Evolutionary conservation across 2,888 invertebrate species (phyloP).

Genomic region (Acanthopleura granulata): DNA sequence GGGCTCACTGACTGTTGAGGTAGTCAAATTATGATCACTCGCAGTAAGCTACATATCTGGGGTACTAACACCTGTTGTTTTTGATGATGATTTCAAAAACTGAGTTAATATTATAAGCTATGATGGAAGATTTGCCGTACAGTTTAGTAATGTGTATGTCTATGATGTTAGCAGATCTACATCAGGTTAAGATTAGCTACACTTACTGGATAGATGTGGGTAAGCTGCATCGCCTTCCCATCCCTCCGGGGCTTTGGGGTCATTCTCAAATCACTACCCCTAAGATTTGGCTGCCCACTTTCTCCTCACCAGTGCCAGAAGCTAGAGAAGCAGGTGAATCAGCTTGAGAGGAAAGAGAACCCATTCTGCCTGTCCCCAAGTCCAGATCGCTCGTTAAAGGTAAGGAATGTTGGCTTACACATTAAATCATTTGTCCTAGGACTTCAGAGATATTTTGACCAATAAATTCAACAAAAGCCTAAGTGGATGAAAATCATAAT

Average conservation of each 20-base stretch:
- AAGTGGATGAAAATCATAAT: too few relatives aligned
- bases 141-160: background rate
- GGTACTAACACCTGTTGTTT: too few relatives aligned
- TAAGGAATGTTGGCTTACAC: background rate
- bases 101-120: too few relatives aligned
- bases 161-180: background rate
- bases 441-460: too few relatives aligned
- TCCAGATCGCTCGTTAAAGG: background rate
- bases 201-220: conserved; percentile 16
- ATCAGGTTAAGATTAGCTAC: background rate
- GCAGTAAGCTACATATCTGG: too few relatives aligned
- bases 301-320: conserved; percentile 5
- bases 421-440: too few relatives aligned
- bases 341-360: background rate
- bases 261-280: background rate
- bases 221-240: background rate
- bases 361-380: background rate
- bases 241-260: background rate
- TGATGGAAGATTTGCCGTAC: conserved; percentile 9
- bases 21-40: too few relatives aligned
- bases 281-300: background rate
- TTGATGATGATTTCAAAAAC: too few relatives aligned
- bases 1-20: too few relatives aligned
- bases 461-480: too few relatives aligned
- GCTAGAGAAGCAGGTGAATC: conserved; percentile 5